Evolutionary conservation across 2,797 vertebrate genomes (phyloP).

Genomic region (Fundulus diaphanus): DNA sequence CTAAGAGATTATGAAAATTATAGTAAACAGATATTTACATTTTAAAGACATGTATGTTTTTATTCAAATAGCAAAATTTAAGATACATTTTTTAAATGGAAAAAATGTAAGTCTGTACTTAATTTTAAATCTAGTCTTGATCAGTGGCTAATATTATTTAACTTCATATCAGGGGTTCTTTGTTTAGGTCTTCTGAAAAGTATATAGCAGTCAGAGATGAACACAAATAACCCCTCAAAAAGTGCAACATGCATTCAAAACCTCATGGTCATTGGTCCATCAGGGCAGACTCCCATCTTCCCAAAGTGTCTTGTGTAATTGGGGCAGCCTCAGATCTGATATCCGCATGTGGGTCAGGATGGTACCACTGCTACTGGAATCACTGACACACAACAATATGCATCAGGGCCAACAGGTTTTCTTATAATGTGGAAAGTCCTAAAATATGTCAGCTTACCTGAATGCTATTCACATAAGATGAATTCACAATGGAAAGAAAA

Average conservation of each 20-base stretch:
- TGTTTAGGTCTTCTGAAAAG: no score
- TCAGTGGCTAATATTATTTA: not conserved
- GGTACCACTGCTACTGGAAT: slow-evolving; percentile 12
- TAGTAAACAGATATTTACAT: not conserved
- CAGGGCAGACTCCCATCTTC: slow-evolving; percentile 9
- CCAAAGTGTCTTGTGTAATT: slow-evolving; percentile 41
- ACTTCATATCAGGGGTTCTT: not conserved
- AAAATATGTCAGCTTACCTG: not conserved
- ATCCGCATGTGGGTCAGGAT: slow-evolving; percentile 15
- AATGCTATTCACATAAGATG: not conserved
- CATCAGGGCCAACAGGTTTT: not conserved
- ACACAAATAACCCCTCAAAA: slow-evolving; percentile 4
- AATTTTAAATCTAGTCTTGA: not conserved
- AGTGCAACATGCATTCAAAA: slow-evolving; percentile 1
- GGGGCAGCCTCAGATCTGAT: slow-evolving; percentile 40
- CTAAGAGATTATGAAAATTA: not conserved
- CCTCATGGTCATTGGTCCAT: slow-evolving; percentile 14
- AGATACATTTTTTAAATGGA: not conserved
- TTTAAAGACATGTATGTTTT: not conserved
- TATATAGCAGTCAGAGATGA: slow-evolving; percentile 10
- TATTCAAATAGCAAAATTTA: not conserved
- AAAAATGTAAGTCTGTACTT: not conserved
- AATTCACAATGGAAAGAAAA: not conserved
- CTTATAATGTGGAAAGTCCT: not conserved
- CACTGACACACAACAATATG: slow-evolving; percentile 22